Conservation (phyloP, 2,888 invertebrate genomes). For the Sthenelais limicola region DNA sequence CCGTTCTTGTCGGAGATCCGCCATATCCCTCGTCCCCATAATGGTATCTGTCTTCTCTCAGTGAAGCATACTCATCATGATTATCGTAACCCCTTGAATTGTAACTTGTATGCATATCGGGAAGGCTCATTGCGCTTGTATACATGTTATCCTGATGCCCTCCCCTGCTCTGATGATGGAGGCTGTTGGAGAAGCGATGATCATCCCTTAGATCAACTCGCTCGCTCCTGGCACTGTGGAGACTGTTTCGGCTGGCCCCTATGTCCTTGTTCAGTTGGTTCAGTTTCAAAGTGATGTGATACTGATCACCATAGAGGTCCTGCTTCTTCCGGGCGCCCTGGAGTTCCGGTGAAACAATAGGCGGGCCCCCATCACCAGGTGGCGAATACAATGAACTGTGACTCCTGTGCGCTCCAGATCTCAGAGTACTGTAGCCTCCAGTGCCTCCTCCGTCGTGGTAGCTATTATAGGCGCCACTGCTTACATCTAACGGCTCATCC, state of each 20-base stretch:
- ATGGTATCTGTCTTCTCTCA: neutral
- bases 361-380: slow-evolving; percentile 5
- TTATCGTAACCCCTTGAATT: neutral
- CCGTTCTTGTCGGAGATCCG: slow-evolving; percentile 18
- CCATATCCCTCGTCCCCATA: slow-evolving; percentile 21
- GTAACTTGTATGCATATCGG: slow-evolving; percentile 23
- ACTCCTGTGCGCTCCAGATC: slow-evolving; percentile 15
- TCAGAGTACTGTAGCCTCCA: neutral
- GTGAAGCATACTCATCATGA: neutral
- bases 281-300: slow-evolving; percentile 41
- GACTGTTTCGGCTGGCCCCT: slow-evolving; percentile 11
- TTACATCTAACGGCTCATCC: neutral
- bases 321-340: slow-evolving; percentile 29
- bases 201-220: neutral
- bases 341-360: slow-evolving; percentile 13
- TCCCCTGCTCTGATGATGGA: slow-evolving; percentile 24
- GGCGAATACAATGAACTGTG: slow-evolving; percentile 9
- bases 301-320: slow-evolving; percentile 20
- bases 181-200: neutral
- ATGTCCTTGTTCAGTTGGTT: slow-evolving; percentile 9
- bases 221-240: neutral
- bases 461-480: neutral
- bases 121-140: slow-evolving; percentile 20
- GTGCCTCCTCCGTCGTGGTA: neutral
- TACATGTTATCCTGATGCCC: neutral